Percentiles rank a stretch among this genome's conserved stretches.
Evolutionary conservation across 2,888 invertebrate genomes (phyloP).

Genomic region (Oligia fasciuncula): DNA sequence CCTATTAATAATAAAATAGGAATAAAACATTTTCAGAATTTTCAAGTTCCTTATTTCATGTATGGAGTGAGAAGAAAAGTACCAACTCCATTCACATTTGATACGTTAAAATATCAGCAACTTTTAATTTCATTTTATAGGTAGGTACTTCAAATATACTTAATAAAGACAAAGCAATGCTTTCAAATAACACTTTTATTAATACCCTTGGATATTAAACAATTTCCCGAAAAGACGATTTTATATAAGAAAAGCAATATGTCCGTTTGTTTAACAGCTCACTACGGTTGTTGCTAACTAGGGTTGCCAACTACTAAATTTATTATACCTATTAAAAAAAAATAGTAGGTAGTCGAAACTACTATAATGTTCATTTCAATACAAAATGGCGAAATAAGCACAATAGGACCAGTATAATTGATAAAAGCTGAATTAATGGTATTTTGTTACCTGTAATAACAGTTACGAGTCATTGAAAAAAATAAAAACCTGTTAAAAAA

Average conservation of each 20-base stretch:
- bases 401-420: too few species aligned
- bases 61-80: background rate
- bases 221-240: too few species aligned
- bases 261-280: background rate
- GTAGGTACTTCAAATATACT: background rate
- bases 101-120: background rate
- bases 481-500: background rate
- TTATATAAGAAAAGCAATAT: background rate
- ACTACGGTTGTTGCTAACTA: background rate
- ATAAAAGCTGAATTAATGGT: too few species aligned
- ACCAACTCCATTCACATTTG: background rate
- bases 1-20: background rate
- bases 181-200: slow-evolving; percentile 1
- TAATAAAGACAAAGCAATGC: background rate
- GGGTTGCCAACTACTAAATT: background rate
- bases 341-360: too few species aligned
- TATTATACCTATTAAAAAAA: too few species aligned
- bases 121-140: background rate
- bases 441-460: too few species aligned
- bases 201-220: background rate
- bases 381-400: too few species aligned
- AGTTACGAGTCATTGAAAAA: background rate
- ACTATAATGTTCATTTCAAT: too few species aligned
- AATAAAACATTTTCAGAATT: background rate
- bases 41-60: background rate